Percentiles rank a stretch among this genome's conserved stretches.
Evolutionary conservation across 1,140 invertebrate species (phyloP).

Genomic region (Triops longicaudatus): DNA sequence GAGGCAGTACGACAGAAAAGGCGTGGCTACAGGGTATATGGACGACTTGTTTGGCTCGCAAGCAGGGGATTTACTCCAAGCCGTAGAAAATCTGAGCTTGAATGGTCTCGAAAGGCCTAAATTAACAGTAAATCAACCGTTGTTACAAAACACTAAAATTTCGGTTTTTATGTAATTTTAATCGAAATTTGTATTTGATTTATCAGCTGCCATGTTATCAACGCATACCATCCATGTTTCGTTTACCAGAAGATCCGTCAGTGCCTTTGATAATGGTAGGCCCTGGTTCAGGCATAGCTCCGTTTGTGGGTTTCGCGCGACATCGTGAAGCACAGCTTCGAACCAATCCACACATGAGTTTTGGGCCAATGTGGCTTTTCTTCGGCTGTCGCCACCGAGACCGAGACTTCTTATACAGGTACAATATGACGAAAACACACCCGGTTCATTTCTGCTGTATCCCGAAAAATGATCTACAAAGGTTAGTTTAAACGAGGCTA

Average conservation of each 20-base stretch:
- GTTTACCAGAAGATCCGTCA: slow-evolving; percentile 44
- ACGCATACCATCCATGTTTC: slow-evolving; percentile 42
- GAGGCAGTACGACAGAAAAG: slow-evolving; percentile 44
- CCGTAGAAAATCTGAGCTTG: not conserved
- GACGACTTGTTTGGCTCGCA: slow-evolving; percentile 12
- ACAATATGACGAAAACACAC: slow-evolving; percentile 28
- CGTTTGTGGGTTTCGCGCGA: slow-evolving; percentile 57
- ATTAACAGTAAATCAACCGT: not conserved
- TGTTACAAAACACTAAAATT: not conserved
- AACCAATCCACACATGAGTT: slow-evolving; percentile 32
- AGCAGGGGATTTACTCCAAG: not conserved
- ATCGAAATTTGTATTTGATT: not conserved
- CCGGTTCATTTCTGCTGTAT: no score
- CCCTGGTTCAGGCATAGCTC: slow-evolving; percentile 72
- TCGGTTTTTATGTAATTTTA: no score
- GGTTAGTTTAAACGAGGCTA: no score
- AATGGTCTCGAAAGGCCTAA: not conserved
- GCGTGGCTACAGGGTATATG: slow-evolving; percentile 60
- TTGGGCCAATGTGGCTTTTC: slow-evolving; percentile 52
- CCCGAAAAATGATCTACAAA: not conserved
- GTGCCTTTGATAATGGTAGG: slow-evolving; percentile 65
- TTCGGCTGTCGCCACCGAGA: slow-evolving; percentile 62
- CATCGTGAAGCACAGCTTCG: slow-evolving; percentile 41
- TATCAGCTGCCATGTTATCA: not conserved
- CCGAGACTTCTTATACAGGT: slow-evolving; percentile 54